Evolutionary conservation across 2,888 invertebrate genomes (phyloP).

Genomic region (Brenthis daphne): DNA sequence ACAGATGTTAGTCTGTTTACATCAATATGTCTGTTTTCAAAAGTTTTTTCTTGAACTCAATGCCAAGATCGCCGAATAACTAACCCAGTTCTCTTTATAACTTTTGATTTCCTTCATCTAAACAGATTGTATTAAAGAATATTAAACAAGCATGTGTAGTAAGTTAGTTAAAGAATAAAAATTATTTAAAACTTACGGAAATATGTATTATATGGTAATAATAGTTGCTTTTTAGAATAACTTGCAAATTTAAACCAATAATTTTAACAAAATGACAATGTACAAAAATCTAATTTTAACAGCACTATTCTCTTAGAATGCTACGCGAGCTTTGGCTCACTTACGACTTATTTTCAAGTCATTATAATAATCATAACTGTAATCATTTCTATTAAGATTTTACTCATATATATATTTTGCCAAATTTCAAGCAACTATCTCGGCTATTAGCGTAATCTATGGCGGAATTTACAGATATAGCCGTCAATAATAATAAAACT

Average conservation of each 20-base stretch:
- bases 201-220: no score
- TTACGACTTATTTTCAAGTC: not conserved
- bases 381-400: slow-evolving; percentile 15
- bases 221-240: not conserved
- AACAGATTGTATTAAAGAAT: slow-evolving; percentile 13
- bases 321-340: slow-evolving; percentile 2
- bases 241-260: slow-evolving; percentile 2
- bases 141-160: not conserved
- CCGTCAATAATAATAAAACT: slow-evolving; percentile 5
- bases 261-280: not conserved
- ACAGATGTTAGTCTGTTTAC: slow-evolving; percentile 17
- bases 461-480: slow-evolving; percentile 16
- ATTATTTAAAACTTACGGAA: not conserved
- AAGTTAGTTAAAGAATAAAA: not conserved
- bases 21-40: slow-evolving; percentile 18
- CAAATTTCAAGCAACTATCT: slow-evolving; percentile 30
- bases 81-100: slow-evolving; percentile 33
- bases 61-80: slow-evolving; percentile 22
- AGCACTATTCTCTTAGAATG: slow-evolving; percentile 2
- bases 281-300: not conserved
- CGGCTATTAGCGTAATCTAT: slow-evolving; percentile 24
- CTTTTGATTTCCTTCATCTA: slow-evolving; percentile 25
- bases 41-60: slow-evolving; percentile 20
- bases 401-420: slow-evolving; percentile 23
- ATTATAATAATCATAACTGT: slow-evolving; percentile 1